phyloP scores from a whole-genome alignment of 2,888 invertebrate genomes.

The Hyppa rectilinea region DNA sequence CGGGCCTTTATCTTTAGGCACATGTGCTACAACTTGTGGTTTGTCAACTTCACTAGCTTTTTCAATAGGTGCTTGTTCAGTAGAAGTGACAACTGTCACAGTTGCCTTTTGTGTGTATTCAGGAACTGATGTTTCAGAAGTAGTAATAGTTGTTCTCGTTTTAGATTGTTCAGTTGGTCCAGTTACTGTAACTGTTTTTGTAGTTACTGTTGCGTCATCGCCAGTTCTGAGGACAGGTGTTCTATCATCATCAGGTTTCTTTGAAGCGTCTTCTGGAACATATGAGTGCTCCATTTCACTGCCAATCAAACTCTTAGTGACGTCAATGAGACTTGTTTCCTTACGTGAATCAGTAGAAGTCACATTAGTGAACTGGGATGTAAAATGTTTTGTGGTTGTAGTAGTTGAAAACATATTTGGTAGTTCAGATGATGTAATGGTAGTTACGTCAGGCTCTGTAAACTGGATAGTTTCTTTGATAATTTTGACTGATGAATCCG shows the following conservation, averaged over 20 bases:
- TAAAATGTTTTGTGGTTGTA: conserved; percentile 35
- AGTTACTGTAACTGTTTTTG: conserved; percentile 33
- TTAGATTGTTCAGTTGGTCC: conserved; percentile 29
- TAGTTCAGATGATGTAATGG: conserved; percentile 24
- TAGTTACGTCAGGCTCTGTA: conserved; percentile 29
- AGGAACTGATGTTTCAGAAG: conserved; percentile 35
- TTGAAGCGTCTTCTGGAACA: conserved; percentile 9
- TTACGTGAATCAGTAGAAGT: conserved; percentile 36
- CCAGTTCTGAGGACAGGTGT: not conserved
- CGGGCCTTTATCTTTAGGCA: conserved; percentile 13
- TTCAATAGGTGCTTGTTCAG: conserved; percentile 11
- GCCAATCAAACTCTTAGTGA: conserved; percentile 46
- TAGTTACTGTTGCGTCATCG: conserved; percentile 37
- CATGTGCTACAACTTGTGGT: conserved; percentile 15
- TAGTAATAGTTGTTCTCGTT: conserved; percentile 28
- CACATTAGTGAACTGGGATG: conserved; percentile 40
- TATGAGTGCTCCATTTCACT: conserved; percentile 36
- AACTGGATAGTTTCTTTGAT: conserved; percentile 42
- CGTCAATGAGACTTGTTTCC: conserved; percentile 33
- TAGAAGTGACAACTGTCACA: conserved; percentile 27
- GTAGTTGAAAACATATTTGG: conserved; percentile 34
- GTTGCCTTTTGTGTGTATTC: conserved; percentile 25
- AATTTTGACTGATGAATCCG: conserved; percentile 20
- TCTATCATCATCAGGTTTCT: conserved; percentile 7
- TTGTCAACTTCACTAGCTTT: conserved; percentile 13